phyloP scores from a whole-genome alignment of 2,797 vertebrate genomes.

The Tiaroga cobitis region DNA sequence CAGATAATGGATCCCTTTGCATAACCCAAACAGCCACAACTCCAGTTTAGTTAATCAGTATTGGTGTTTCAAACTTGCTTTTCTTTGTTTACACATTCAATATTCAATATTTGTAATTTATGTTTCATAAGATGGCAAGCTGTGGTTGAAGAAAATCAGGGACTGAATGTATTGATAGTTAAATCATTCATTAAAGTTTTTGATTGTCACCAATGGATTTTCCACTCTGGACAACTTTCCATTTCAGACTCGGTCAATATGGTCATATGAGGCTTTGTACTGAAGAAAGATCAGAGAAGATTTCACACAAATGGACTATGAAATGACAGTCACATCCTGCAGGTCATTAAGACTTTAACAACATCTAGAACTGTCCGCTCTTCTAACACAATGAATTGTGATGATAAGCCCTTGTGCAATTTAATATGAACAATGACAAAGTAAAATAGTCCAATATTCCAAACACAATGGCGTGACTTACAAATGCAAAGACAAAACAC shows the following conservation, averaged over 20 bases:
- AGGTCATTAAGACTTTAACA: constrained; percentile 24
- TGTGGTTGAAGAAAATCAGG: background rate
- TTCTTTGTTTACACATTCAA: constrained; percentile 2
- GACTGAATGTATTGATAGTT: background rate
- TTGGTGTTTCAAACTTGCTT: background rate
- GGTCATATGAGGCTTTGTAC: background rate
- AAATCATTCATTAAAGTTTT: background rate
- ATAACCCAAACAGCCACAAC: background rate
- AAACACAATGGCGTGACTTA: background rate
- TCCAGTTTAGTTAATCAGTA: background rate
- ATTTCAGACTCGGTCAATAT: background rate
- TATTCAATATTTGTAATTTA: background rate
- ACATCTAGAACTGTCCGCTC: background rate
- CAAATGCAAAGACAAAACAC: background rate
- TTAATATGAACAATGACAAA: constrained; percentile 10
- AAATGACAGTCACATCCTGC: background rate
- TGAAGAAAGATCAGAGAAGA: background rate
- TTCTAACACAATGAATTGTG: background rate
- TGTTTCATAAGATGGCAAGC: background rate
- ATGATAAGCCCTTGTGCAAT: constrained; percentile 5
- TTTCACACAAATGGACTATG: background rate
- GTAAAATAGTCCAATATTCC: constrained; percentile 2
- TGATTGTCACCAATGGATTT: background rate
- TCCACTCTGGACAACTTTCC: background rate
- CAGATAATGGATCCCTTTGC: constrained; percentile 22